phyloP scores from a whole-genome alignment of 1,140 invertebrate genomes.

The Drosophila arizonae region DNA sequence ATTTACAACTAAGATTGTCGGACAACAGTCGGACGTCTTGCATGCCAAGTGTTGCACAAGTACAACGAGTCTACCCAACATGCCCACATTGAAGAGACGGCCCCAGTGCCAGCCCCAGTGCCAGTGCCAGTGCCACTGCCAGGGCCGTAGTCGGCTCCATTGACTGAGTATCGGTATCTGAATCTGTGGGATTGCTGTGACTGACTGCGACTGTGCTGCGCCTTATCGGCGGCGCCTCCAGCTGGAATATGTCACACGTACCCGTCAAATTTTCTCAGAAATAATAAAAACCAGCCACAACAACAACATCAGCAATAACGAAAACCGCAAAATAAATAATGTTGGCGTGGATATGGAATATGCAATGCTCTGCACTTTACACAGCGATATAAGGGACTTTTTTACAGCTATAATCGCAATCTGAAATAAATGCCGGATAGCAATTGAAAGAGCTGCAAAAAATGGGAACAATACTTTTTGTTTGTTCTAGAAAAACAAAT shows the following conservation, averaged over 20 bases:
- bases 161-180: slow-evolving; percentile 44
- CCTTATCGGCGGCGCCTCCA: slow-evolving; percentile 77
- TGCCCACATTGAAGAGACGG: slow-evolving; percentile 33
- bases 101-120: slow-evolving; percentile 13
- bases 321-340: slow-evolving; percentile 59
- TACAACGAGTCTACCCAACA: slow-evolving; percentile 15
- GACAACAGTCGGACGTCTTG: slow-evolving; percentile 13
- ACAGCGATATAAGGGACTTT: slow-evolving; percentile 1
- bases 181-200: slow-evolving; percentile 59
- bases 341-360: slow-evolving; percentile 9
- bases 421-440: too few relatives aligned
- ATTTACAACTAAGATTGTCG: slow-evolving; percentile 68
- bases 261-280: slow-evolving; percentile 73
- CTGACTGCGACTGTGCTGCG: slow-evolving; percentile 30
- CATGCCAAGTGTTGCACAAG: slow-evolving; percentile 1
- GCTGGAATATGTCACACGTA: slow-evolving; percentile 75
- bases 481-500: neutral
- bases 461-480: too few relatives aligned
- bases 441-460: too few relatives aligned
- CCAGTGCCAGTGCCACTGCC: neutral
- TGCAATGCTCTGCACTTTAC: slow-evolving; percentile 33
- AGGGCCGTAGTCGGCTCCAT: slow-evolving; percentile 9
- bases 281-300: slow-evolving; percentile 40
- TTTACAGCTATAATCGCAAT: neutral
- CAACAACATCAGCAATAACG: slow-evolving; percentile 1